Conservation (phyloP, 2,113 vertebrate species). For the Petaurus breviceps region DNA sequence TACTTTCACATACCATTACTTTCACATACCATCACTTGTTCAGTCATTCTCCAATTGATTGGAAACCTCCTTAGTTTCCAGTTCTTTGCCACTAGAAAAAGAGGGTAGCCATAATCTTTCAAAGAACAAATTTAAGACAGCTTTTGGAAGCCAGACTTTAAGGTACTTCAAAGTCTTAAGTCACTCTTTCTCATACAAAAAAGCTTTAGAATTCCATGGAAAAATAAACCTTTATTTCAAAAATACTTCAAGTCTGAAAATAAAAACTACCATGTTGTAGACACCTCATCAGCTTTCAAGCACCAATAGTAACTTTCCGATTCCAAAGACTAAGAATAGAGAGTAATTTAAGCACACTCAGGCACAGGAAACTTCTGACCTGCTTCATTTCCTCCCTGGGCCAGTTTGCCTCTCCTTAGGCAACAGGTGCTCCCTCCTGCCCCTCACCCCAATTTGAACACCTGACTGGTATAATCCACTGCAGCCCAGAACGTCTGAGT, state of each 20-base stretch:
- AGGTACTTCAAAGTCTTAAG: not conserved
- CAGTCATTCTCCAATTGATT: not conserved
- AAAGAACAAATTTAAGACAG: not conserved
- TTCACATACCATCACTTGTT: not conserved
- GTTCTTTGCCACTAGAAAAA: not conserved
- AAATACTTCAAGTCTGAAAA: not conserved
- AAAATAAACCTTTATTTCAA: not conserved
- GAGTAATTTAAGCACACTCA: not conserved
- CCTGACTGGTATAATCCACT: not conserved
- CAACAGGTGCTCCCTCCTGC: not conserved
- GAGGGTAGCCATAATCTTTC: not conserved
- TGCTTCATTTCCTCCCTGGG: not conserved
- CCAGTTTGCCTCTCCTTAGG: not conserved
- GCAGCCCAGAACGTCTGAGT: not conserved
- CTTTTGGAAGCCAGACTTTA: not conserved
- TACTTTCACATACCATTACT: not conserved
- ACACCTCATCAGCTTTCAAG: not conserved
- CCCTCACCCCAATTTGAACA: not conserved
- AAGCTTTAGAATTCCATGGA: not conserved
- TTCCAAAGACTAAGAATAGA: not conserved
- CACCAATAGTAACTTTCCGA: not conserved
- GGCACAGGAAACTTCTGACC: not conserved
- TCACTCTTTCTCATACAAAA: not conserved
- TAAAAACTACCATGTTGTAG: not conserved
- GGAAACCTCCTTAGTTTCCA: not conserved